Conservation (phyloP, 2,113 vertebrate species). For the Actinemys pallida region DNA sequence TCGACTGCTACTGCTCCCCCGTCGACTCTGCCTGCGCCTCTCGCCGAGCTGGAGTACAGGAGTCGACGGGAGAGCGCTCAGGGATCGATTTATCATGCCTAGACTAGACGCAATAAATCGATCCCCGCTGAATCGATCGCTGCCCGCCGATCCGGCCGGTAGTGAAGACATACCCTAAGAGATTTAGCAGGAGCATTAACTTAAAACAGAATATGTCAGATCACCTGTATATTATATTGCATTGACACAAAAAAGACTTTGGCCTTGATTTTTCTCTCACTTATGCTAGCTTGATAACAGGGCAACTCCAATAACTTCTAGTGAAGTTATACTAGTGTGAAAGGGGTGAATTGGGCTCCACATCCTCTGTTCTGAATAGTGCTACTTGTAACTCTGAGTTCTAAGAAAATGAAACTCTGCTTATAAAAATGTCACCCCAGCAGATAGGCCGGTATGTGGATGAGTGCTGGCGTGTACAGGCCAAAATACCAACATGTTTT, state of each 20-base stretch:
- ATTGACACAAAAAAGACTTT: not conserved
- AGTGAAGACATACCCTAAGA: not conserved
- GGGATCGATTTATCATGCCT: too few relatives aligned
- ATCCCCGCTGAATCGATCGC: too few relatives aligned
- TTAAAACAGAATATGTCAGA: not conserved
- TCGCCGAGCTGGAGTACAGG: too few relatives aligned
- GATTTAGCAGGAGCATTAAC: conserved; percentile 12
- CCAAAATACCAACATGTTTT: not conserved
- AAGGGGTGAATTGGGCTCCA: not conserved
- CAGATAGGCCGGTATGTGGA: not conserved
- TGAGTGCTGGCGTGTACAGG: not conserved
- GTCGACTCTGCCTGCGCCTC: too few relatives aligned
- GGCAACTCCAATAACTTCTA: too few relatives aligned
- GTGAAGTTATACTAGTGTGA: too few relatives aligned
- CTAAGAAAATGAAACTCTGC: not conserved
- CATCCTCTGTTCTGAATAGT: conserved; percentile 34
- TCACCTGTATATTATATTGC: not conserved
- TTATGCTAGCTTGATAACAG: too few relatives aligned
- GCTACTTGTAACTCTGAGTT: not conserved
- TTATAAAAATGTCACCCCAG: not conserved
- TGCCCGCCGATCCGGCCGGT: too few relatives aligned
- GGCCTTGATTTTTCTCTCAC: not conserved
- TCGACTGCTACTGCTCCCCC: too few relatives aligned
- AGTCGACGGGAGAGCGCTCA: too few relatives aligned
- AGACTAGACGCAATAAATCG: too few relatives aligned